Percentiles rank a stretch among this genome's conserved stretches.
These are phyloP conservation scores for Melanophora roralis DNA, from an alignment of 2,888 invertebrate species.

Conservation along the genomic window DNA sequence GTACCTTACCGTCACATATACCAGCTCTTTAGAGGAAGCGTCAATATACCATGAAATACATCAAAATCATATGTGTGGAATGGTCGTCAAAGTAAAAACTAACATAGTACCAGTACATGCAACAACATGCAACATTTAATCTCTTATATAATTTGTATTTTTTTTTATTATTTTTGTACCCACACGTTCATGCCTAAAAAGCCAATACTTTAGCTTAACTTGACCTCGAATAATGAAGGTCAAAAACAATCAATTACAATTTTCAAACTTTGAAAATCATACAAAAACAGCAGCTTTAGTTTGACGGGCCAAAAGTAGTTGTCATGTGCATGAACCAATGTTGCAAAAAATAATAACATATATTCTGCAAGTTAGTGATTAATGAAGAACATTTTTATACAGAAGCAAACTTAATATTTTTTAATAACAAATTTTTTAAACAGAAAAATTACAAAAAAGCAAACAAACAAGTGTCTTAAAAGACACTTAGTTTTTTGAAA, in stretches of 20 bases:
- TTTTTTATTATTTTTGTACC: background rate
- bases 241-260: constrained; percentile 64
- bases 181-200: constrained; percentile 11
- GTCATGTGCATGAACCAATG: no score
- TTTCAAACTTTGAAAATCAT: constrained; percentile 25
- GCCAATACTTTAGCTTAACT: constrained; percentile 47
- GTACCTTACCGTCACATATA: constrained; percentile 23
- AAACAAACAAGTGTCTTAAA: no score
- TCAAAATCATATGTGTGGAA: background rate
- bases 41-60: constrained; percentile 24
- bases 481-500: no score
- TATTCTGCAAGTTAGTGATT: no score
- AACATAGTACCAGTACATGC: background rate
- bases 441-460: no score
- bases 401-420: no score
- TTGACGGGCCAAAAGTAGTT: background rate
- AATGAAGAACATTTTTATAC: no score
- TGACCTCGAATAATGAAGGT: constrained; percentile 53
- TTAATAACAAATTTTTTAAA: no score
- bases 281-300: background rate
- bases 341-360: no score
- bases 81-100: background rate
- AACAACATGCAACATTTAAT: background rate
- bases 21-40: constrained; percentile 30
- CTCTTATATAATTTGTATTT: background rate